Evolutionary conservation across 2,113 vertebrate genomes (phyloP).

Genomic region (Willisornis vidua): DNA sequence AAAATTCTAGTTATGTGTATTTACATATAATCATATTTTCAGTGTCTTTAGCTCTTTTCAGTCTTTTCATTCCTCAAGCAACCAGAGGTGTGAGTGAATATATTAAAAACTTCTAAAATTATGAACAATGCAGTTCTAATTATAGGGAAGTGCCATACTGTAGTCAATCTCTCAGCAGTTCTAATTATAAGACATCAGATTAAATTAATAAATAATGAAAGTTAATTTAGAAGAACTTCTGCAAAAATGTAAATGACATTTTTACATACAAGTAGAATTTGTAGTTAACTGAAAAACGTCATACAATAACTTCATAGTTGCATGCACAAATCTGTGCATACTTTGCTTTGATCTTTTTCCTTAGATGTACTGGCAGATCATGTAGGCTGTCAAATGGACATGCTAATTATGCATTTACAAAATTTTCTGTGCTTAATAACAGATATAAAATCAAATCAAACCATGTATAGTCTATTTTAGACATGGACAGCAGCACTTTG

Average conservation of each 20-base stretch:
- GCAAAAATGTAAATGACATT: slow-evolving; percentile 43
- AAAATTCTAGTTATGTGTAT: background rate
- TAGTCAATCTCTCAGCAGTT: slow-evolving; percentile 48
- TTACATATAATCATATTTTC: background rate
- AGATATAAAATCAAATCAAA: slow-evolving; percentile 19
- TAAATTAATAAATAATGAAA: slow-evolving; percentile 68
- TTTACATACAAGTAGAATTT: slow-evolving; percentile 55
- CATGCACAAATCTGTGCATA: background rate
- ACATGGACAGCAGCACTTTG: background rate
- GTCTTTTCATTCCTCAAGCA: background rate
- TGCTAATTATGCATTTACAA: slow-evolving; percentile 47
- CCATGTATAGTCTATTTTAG: background rate
- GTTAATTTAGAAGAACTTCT: slow-evolving; percentile 56
- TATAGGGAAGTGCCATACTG: slow-evolving; percentile 12
- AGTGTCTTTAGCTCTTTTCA: background rate
- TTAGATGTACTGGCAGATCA: slow-evolving; percentile 12
- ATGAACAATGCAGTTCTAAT: slow-evolving; percentile 51
- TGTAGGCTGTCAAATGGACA: slow-evolving; percentile 55
- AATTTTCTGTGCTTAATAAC: background rate
- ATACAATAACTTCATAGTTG: background rate
- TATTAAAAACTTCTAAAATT: background rate
- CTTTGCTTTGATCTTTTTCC: slow-evolving; percentile 47
- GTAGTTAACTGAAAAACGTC: slow-evolving; percentile 24
- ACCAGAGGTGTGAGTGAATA: background rate
- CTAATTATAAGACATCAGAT: slow-evolving; percentile 64